Evolutionary conservation across 23 tunicate species (phyloP), one percentile per base, ranked within the genome.

Genomic region (Ascidia mentula): DNA sequence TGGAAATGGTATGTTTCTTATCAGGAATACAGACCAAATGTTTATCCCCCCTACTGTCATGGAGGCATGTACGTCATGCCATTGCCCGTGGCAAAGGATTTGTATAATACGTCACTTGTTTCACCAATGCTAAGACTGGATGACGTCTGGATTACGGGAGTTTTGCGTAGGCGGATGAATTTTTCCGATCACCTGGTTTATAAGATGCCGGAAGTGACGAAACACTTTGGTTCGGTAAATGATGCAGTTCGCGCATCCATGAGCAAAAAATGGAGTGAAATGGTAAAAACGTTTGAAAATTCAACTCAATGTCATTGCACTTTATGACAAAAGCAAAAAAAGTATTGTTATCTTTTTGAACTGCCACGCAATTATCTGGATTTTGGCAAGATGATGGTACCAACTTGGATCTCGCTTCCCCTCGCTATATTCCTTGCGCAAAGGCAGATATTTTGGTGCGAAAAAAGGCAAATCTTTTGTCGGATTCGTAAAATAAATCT

Each of bases 111-210:
- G 17, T 87, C 92, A 1, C 31, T 77, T n/a, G 76, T 73, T 0
- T 82, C 92, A 0, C 92, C 92, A 0, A 87, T 87, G 86, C 76
- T 87, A 34, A 69, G 92, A 0, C 72, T 87, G 5, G 92, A 87
- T 38, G 92, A 87, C 46, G 92, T 87, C 18, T 87, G 92, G 92
- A 87, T 87, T 38, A 87, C 92, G 18, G 92, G 92, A 32, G 82
- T 87, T 15, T 76, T 87, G 34, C 38, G 92, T 31, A 38, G 42
- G 32, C 40, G 92, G 22, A 36, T 73, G 80, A 73, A 79, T 17
- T 46, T 87, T 69, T 79, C 92, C 31, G 92, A 87, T 42, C 36
- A 76, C n/a, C 36, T 81, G 53, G 82, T 87, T 6, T 69, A 74
- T 31, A 40, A 42, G 9, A 53, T 87, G 72, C 80, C 79, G 26